Conservation (phyloP, 2,888 invertebrate genomes). For the Argyresthia albistria region DNA sequence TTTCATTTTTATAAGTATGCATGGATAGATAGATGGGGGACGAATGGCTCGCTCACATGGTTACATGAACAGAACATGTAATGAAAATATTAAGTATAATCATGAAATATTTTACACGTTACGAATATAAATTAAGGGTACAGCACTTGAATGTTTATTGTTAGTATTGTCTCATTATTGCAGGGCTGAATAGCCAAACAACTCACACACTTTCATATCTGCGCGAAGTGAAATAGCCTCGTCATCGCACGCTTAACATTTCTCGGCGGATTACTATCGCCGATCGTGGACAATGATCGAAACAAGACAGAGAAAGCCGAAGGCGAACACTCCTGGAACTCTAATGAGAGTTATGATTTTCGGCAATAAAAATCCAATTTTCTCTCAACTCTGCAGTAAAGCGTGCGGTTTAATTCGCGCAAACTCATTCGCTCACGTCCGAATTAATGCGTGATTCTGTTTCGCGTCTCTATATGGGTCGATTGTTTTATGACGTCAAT, state of each 20-base stretch:
- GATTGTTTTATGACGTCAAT: constrained; percentile 1
- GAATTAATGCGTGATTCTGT: not conserved
- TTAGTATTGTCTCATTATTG: too few species aligned
- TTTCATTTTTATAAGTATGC: too few species aligned
- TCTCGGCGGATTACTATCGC: not conserved
- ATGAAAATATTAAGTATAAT: too few species aligned
- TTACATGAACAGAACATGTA: too few species aligned
- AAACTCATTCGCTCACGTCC: not conserved
- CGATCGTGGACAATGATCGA: constrained; percentile 19
- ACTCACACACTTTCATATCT: too few species aligned
- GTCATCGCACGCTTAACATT: not conserved
- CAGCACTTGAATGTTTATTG: too few species aligned
- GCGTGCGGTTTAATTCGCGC: constrained; percentile 4
- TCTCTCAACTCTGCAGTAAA: constrained; percentile 15
- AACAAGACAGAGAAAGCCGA: constrained; percentile 22
- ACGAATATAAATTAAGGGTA: too few species aligned
- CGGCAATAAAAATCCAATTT: constrained; percentile 21
- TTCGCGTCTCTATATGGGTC: not conserved
- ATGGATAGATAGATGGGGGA: too few species aligned
- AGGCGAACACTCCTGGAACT: constrained; percentile 15
- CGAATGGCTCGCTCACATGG: too few species aligned
- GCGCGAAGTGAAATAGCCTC: not conserved
- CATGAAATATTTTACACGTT: too few species aligned
- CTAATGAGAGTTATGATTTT: constrained; percentile 16
- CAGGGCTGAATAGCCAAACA: too few species aligned